phyloP scores from a whole-genome alignment of 2,113 vertebrate species.

The Cricetomys ansorgei region DNA sequence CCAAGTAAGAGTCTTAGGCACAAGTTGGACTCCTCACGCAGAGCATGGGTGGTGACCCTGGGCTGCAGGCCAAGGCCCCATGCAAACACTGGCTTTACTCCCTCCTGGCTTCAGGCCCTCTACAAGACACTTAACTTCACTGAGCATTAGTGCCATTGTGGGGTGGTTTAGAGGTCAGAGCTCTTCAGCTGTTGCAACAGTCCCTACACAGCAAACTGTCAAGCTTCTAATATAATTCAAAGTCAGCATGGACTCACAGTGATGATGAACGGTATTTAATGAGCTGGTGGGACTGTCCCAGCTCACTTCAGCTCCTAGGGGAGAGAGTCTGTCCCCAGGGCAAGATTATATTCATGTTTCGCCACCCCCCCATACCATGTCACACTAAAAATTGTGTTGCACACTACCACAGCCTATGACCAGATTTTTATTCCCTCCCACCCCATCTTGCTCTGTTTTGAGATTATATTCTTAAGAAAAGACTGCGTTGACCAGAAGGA shows the following conservation, averaged over 20 bases:
- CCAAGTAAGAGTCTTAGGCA: background rate
- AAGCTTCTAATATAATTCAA: background rate
- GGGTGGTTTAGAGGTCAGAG: too few relatives aligned
- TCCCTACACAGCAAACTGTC: background rate
- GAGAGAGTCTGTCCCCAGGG: background rate
- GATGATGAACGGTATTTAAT: background rate
- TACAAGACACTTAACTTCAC: background rate
- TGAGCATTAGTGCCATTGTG: background rate
- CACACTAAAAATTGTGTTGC: background rate
- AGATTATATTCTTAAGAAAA: background rate
- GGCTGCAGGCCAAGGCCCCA: background rate
- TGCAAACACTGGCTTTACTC: background rate
- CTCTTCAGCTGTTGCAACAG: background rate
- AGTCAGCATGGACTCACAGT: background rate
- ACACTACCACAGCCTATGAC: background rate
- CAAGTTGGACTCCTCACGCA: background rate
- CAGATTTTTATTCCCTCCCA: background rate
- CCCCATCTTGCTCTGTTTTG: background rate
- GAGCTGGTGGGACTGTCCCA: background rate
- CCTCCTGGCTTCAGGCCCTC: background rate
- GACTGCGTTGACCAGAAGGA: background rate
- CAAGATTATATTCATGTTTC: background rate
- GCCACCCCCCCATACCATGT: background rate
- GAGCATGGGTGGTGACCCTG: rapidly evolving
- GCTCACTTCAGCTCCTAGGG: background rate